Conservation (phyloP, 2,797 vertebrate genomes). For the Characodon lateralis region DNA sequence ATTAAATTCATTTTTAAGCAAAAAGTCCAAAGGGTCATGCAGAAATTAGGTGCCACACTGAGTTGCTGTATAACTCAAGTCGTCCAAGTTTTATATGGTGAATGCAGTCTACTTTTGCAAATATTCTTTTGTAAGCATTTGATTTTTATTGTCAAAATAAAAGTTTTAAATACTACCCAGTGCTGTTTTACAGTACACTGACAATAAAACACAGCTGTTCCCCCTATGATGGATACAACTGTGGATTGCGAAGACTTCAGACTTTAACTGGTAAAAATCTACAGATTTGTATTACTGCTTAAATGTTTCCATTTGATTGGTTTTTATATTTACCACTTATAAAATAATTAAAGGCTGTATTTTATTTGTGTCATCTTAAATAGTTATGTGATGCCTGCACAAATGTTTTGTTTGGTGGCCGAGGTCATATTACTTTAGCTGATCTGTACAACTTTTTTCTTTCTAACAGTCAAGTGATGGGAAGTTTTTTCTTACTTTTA, state of each 20-base stretch:
- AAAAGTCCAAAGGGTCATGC: neutral
- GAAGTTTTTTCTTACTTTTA: too few relatives aligned
- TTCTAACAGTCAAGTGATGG: too few relatives aligned
- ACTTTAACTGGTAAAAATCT: too few relatives aligned
- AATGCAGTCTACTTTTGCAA: neutral
- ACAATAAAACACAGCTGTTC: neutral
- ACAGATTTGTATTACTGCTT: too few relatives aligned
- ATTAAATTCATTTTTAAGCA: conserved; percentile 35
- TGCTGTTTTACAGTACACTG: neutral
- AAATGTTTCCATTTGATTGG: too few relatives aligned
- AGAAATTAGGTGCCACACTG: neutral
- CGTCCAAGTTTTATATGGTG: neutral
- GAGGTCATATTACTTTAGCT: too few relatives aligned
- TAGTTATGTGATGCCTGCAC: too few relatives aligned
- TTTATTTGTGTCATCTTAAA: too few relatives aligned
- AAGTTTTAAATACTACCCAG: neutral
- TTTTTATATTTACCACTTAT: too few relatives aligned
- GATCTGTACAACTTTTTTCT: too few relatives aligned
- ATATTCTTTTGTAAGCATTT: neutral
- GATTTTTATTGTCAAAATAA: neutral
- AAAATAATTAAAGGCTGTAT: too few relatives aligned
- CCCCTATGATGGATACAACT: neutral
- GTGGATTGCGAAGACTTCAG: neutral
- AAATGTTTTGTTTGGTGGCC: too few relatives aligned
- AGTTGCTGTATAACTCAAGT: neutral